Evolutionary conservation across 2,888 invertebrate species (phyloP), one percentile per base, ranked within the genome.

Genomic region (Sipha maydis): DNA sequence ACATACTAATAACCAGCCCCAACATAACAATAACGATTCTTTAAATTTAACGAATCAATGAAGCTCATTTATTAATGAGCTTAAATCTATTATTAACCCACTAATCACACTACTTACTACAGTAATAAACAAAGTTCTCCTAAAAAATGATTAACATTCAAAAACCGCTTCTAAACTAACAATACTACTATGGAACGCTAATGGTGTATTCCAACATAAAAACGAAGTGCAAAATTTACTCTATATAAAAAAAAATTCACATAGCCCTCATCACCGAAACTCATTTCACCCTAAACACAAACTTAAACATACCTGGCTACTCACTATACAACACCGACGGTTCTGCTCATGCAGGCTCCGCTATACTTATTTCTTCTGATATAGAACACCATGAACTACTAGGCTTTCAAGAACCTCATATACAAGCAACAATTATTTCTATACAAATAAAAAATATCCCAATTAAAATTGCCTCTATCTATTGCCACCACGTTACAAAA

Each of bases 401-500:
- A 56, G 56, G 56, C 56, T 56, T 56, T 56, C 56, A 56, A 56
- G 56, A 56, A 56, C 56, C 56, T 56, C 56, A 56, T 56, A 7
- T 56, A 56, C 38, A 73, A 38, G 21, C 25, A 73, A 38, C 73
- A 73, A 73, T 73, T 73, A 34, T 73, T 73, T 71, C 34, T 31
- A 71, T 71, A 71, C 71, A 71, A 71, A 71, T 71, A 71, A 71
- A 56, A 56, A 56, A 56, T 56, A 56, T 56, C 2, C 56, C 56
- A 7, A 56, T 56, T 56, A 56, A 56, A 56, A 56, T 56, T 56
- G 56, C 56, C 56, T 56, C 56, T 56, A 56, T 4, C 56, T 56
- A 56, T 7, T 56, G 7, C 56, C 56, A 56, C 3, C 56, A 1
- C 19, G 56, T 56, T 56, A 56, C 56, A 71, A 71, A 71, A 71